These are phyloP conservation scores for Rafetus swinhoei DNA, from an alignment of 2,113 vertebrate species.

Conservation along the genomic window DNA sequence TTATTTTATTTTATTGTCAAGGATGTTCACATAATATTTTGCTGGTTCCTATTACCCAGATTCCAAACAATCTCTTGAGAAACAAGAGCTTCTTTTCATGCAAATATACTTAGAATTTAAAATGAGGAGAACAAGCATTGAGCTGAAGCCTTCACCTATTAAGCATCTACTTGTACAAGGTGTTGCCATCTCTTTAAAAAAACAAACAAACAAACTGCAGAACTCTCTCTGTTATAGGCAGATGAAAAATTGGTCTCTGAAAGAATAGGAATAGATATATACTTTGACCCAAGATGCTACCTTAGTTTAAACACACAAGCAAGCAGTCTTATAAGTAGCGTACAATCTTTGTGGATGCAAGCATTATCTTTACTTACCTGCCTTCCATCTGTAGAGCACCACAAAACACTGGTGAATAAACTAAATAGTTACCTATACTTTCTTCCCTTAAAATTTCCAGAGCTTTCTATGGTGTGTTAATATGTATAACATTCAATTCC, in stretches of 20 bases:
- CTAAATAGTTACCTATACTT: neutral
- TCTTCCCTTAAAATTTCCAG: neutral
- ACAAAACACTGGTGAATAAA: neutral
- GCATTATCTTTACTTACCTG: too few species aligned
- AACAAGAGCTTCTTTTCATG: slow-evolving; percentile 28
- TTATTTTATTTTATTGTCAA: slow-evolving; percentile 28
- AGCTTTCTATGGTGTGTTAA: neutral
- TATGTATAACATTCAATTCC: neutral
- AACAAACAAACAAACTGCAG: neutral
- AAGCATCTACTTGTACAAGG: neutral
- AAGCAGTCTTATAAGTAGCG: neutral
- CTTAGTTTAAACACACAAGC: too few species aligned
- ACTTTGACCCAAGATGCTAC: neutral
- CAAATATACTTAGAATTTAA: neutral
- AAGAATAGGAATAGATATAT: neutral
- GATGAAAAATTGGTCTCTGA: neutral
- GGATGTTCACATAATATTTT: neutral
- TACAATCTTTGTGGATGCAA: neutral
- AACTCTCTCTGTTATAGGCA: neutral
- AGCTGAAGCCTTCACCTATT: neutral
- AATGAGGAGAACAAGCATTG: neutral
- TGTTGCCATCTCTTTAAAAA: neutral
- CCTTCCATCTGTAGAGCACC: too few species aligned
- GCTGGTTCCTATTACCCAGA: too few species aligned
- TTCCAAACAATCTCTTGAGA: slow-evolving; percentile 5